Percentiles rank a stretch among this genome's conserved stretches.
phyloP scores from a whole-genome alignment of 2,888 invertebrate genomes.

The Galerucella calmariensis region DNA sequence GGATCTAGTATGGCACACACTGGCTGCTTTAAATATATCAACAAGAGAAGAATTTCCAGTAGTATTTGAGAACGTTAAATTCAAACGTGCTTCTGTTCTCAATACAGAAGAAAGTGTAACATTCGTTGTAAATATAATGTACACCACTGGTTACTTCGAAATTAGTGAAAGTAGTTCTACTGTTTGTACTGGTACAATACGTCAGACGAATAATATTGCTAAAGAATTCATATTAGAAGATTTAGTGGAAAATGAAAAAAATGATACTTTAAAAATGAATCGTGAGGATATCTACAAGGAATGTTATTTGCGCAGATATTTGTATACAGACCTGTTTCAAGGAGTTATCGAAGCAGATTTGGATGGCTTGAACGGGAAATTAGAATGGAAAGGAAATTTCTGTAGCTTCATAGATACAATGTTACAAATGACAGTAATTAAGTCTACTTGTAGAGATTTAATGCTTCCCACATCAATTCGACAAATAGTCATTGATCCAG shows the following conservation, averaged over 20 bases:
- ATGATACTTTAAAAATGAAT: not conserved
- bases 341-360: not conserved
- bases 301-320: not conserved
- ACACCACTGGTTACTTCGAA: not conserved
- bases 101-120: not conserved
- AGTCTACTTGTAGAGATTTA: not conserved
- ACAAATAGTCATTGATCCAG: not conserved
- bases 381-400: not conserved
- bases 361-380: not conserved
- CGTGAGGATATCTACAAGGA: slow-evolving; percentile 1
- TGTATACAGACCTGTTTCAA: not conserved
- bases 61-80: not conserved
- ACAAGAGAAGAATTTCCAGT: not conserved
- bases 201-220: not conserved
- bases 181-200: not conserved
- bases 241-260: not conserved
- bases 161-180: not conserved
- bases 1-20: not conserved
- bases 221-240: not conserved
- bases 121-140: not conserved
- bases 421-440: not conserved
- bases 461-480: not conserved
- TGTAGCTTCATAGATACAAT: not conserved
- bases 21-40: not conserved
- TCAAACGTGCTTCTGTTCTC: not conserved